Evolutionary conservation across 2,888 invertebrate genomes (phyloP), one percentile per base, ranked within the genome.

Genomic region (Pardosa pseudoannulata): DNA sequence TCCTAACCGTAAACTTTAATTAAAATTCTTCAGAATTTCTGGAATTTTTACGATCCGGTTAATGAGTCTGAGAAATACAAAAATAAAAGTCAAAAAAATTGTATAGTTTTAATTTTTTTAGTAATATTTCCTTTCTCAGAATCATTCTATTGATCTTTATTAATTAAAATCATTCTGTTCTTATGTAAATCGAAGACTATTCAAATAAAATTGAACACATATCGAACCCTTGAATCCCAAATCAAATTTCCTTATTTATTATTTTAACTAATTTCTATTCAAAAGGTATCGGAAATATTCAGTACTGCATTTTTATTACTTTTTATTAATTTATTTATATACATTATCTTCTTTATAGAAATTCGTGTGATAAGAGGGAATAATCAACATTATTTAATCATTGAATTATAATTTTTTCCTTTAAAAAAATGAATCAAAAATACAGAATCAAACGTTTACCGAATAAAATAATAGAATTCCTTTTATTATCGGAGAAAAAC

Each of bases 351-450:
- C 11, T 23, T 56, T 2, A 56, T 19, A 6, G 1, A 46, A 23
- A 1, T 56, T 1, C 3, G 5, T 19, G 3, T 56, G 23, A 56
- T 23, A 56, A 23, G 16, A 46, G 2, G 2, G 16, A 23, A 56
- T 56, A 23, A 56, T 16, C 19, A 56, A 19, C 56, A 56, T 23
- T 56, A 56, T 56, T 56, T 56, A 56, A 56, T 56, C 56, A 56
- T 56, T 11, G 46, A 16, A 46, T 16, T 6, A n/a, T n/a, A 36
- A 7, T 36, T 5, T 36, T 36, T 36, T 36, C 5, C 1, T 6
- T 1, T 1, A 23, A 56, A 56, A 56, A 56, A 16, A 7, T 46
- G 13, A 2, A 16, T 9, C 5, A 16, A 46, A 46, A 16, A 6
- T 46, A 2, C 2, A 2, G 3, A 56, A 56, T 56, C 23, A 56